Percentiles rank a stretch among this genome's conserved stretches.
Conservation (phyloP, 2,888 invertebrate genomes). For the Heliconius ethilla region DNA sequence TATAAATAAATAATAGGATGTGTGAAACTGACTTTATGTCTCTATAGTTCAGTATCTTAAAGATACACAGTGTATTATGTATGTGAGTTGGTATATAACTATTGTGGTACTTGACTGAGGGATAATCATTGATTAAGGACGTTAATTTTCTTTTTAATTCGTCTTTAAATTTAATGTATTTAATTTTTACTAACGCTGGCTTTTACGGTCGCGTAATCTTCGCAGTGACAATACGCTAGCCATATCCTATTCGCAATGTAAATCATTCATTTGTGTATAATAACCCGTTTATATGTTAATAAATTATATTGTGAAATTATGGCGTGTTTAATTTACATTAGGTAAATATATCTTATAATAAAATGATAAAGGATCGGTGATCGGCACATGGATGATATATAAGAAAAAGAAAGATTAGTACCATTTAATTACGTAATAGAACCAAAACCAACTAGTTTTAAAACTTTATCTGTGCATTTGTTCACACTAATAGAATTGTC, state of each 20-base stretch:
- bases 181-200: constrained; percentile 13
- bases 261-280: constrained; percentile 63
- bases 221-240: constrained; percentile 46
- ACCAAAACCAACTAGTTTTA: no score
- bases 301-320: constrained; percentile 62
- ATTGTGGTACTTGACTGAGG: constrained; percentile 13
- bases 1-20: constrained; percentile 28
- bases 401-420: no score
- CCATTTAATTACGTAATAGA: no score
- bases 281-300: constrained; percentile 64
- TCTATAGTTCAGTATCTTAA: constrained; percentile 28
- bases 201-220: constrained; percentile 42
- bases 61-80: constrained; percentile 25
- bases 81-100: constrained; percentile 9
- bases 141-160: constrained; percentile 11
- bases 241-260: constrained; percentile 58
- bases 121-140: not conserved
- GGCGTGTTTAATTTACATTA: constrained; percentile 29
- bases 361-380: no score
- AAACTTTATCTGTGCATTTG: no score
- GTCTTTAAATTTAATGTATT: constrained; percentile 8
- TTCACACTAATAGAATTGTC: no score
- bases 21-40: constrained; percentile 22
- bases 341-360: no score
- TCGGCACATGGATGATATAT: no score